Percentiles rank a stretch among this genome's conserved stretches.
Evolutionary conservation across 2,113 vertebrate species (phyloP).

Genomic region (Labeo catla): DNA sequence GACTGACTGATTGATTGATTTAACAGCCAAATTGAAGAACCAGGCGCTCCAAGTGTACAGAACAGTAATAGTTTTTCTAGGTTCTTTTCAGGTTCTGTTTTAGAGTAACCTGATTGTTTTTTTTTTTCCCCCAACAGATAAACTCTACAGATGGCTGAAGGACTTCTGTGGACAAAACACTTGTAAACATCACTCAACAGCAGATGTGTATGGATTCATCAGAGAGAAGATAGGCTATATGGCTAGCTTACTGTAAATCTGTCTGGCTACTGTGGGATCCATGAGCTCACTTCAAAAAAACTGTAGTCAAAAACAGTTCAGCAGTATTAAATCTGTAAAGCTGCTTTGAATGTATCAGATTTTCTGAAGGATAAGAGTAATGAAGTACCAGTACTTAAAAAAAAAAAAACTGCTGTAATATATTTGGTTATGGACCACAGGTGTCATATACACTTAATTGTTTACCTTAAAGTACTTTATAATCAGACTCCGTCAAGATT

Average conservation of each 20-base stretch:
- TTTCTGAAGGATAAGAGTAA: background rate
- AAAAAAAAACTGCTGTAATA: background rate
- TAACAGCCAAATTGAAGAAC: background rate
- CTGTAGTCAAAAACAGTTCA: background rate
- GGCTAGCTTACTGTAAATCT: slow-evolving; percentile 31
- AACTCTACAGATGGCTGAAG: slow-evolving; percentile 57
- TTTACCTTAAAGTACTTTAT: background rate
- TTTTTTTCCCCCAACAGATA: slow-evolving; percentile 52
- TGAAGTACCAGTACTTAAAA: background rate
- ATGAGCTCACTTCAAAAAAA: background rate
- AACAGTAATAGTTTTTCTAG: background rate
- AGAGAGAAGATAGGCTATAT: rapidly evolving
- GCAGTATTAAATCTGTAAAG: background rate
- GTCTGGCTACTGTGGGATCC: background rate
- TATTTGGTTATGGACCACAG: background rate
- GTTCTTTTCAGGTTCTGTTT: background rate
- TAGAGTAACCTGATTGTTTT: background rate
- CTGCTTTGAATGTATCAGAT: background rate
- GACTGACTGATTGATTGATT: too few species aligned
- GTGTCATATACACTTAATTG: background rate
- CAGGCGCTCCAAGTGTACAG: background rate
- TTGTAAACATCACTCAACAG: rapidly evolving
- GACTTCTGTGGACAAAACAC: slow-evolving; percentile 48
- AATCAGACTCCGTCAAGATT: background rate
- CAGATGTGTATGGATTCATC: slow-evolving; percentile 67